Base-by-base conservation (phyloP, 2,888 invertebrate genomes). In the Timandra comae region DNA sequence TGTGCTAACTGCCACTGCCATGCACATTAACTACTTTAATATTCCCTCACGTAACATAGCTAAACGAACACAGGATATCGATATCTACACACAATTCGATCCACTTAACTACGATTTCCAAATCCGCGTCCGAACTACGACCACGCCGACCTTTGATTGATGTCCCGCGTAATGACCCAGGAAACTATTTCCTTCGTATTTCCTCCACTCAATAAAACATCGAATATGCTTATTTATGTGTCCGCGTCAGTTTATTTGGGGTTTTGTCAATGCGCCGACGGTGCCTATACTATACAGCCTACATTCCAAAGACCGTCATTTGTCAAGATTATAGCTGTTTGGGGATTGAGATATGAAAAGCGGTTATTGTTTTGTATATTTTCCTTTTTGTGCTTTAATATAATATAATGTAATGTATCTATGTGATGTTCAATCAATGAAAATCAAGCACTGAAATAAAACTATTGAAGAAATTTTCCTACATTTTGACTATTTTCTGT, bases 131-230 rank as follows among this genome's bases (percentile, higher is more conserved):
- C 48, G 6, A 16, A 6, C 16, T 5, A 56, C 52, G 56, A 58
- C 52, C 56, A 58, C 56, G 56, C 55, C 63, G 59, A 60, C 62
- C 66, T 68, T 75, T 82, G 85, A 84, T 85, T 80, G 84, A 85
- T 85, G 80, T 61, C 63, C 58, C 54, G 63, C 67, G 74, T 84
- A 82, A 82, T 84, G 80, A 84, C 69, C 66, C 78, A 74, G 69
- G 74, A 76, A 82, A 81, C 80, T 80, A 80, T 82, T 85, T 84
- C 82, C 84, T 78, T 66, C 72, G 71, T 74, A 78, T 84, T 84
- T 84, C 85, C 84, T 78, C 66, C 63, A 81, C 79, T 82, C 79
- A 79, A 84, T 82, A 80, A 82, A 82, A 80, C 80, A 76, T 80
- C 75, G 67, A 82, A 80, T 78, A 78, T 80, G 79, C 78, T 76